Base-by-base conservation (phyloP, 1,140 invertebrate genomes). In the Hycleus phaleratus region DNA sequence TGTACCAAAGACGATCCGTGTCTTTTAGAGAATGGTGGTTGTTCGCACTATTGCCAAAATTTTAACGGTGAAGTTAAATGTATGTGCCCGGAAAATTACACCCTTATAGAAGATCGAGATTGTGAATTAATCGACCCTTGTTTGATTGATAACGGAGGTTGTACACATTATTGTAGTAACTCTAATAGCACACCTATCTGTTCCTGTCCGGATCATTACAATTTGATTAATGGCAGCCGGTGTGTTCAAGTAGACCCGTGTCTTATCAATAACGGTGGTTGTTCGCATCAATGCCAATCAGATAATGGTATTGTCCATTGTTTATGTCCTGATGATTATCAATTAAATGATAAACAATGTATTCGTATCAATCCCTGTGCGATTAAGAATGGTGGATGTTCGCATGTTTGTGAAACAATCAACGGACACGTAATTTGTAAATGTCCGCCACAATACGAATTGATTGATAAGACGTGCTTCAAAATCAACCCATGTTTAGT, bases 181-280 rank as follows among this genome's bases (percentile, higher is more conserved):
- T 40, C 58, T 24, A 50, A 54, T 38, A 49, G 57, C 1, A 52
- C 71, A 6, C 73, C 75, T 38, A 78, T 78, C 50, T 85, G 83
- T 61, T 74, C 76, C 38, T 85, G 83, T 67, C 77, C 78, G 4
- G 73, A 78, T 18, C 68, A 72, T 46, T 63, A 69, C 9, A 56
- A 77, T 0, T 24, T 66, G 8, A n/a, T 42, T 4, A 81, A 71
- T 77, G 82, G 68, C 78, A 81, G 18, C 77, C 82, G 61, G n/a
- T 86, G 84, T 65, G 79, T 83, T 73, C 82, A 85, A 68, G 72
- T 86, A 7, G 78, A 89, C 64, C 85, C 87, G 63, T 88, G 86
- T 67, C 55, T 65, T 3, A 71, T 77, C n/a, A 76, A 77, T 51
- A 81, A 81, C 65, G 83, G 79, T 3, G 83, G 83, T 5, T 87